Evolutionary conservation across 2,888 invertebrate genomes (phyloP), one percentile per base, ranked within the genome.

Genomic region (Mycalesis mineus): DNA sequence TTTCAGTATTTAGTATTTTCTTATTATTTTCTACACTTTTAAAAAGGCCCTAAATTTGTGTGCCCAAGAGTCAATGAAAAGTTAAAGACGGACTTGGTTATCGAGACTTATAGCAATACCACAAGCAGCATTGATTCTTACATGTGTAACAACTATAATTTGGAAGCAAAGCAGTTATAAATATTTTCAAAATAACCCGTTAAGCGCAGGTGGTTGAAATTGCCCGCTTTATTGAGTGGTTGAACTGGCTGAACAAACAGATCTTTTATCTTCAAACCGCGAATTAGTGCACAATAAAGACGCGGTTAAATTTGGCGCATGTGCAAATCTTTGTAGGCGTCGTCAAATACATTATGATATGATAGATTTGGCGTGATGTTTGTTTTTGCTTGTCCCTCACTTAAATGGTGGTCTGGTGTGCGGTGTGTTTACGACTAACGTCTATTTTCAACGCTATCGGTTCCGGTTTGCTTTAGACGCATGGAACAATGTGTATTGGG

Each of bases 121-220:
- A n/a, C n/a, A n/a, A n/a, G n/a, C n/a, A n/a, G n/a, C n/a, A n/a
- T n/a, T n/a, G n/a, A n/a, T 48, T 28, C 39, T 6, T 39, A 17
- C n/a, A 15, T 22, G 13, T 7, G 13, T 39, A 28, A 37, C 13
- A 37, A 37, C 13, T 39, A 28, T 37, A 37, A 49, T 39, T 49
- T 5, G 40, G 40, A 51, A 51, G 29, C 6, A 2, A 14, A 7
- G 29, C 5, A 47, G 17, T n/a, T 11, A 33, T 48, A 14, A 2
- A 40, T 39, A 17, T 50, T 45, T 40, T 36, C 44, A 39, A 58
- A 55, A 49, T 52, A 61, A 39, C 29, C 22, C 15, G 28, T 57
- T 31, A 52, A 51, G 37, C 48, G 41, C 60, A 61, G 57, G 55
- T 61, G 61, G 48, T 37, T 45, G 45, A 57, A 52, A 59, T 40